phyloP scores from a whole-genome alignment of 2,113 vertebrate genomes.

The Cyprinodon tularosa region DNA sequence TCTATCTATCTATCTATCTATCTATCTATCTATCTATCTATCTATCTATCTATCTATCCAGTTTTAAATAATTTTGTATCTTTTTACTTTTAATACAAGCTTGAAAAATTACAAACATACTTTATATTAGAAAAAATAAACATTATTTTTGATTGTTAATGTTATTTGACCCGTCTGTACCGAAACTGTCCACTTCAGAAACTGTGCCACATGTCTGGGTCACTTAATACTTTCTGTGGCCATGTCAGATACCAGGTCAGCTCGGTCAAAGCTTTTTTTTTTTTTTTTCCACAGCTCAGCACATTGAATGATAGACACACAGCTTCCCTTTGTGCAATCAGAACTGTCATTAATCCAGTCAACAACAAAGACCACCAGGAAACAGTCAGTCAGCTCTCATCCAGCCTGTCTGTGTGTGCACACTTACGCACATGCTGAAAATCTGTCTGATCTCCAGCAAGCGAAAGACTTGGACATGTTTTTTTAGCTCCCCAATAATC shows the following conservation, averaged over 20 bases:
- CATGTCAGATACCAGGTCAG: conserved; percentile 11
- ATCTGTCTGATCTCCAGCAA: background rate
- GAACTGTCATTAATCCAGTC: background rate
- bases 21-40: no score
- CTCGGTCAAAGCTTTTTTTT: conserved; percentile 32
- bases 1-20: no score
- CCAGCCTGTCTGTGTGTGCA: background rate
- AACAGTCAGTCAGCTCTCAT: background rate
- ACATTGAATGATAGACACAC: conserved; percentile 3
- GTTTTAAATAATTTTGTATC: background rate
- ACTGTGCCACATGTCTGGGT: conserved; percentile 53
- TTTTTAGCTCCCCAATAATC: conserved; percentile 33
- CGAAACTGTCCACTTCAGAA: background rate
- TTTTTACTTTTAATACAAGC: background rate
- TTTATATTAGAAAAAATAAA: background rate
- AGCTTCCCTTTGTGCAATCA: rapidly evolving
- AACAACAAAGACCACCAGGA: background rate
- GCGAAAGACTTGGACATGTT: conserved; percentile 6
- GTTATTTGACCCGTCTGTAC: background rate
- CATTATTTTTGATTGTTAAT: background rate
- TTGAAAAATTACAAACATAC: background rate
- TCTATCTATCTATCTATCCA: no score
- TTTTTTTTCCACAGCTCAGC: conserved; percentile 6
- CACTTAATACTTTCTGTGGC: background rate
- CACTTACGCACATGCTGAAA: no score